Percentiles rank a stretch among this genome's conserved stretches.
Conservation (phyloP, 2,888 invertebrate genomes). For the Lampropteryx suffumata region DNA sequence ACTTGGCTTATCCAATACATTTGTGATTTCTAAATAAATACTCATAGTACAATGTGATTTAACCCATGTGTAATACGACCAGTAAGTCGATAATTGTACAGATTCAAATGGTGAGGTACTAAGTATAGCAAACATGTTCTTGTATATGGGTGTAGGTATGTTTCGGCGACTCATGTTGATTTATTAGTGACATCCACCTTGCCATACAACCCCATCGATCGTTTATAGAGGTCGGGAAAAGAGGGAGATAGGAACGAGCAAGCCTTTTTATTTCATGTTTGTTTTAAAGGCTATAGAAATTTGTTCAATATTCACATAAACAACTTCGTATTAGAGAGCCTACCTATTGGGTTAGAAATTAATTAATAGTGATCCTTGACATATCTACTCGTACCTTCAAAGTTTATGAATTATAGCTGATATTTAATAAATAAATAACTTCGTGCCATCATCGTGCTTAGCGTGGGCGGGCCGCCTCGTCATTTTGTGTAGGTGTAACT, state of each 20-base stretch:
- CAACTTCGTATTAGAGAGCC: no score
- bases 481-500: slow-evolving; percentile 28
- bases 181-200: slow-evolving; percentile 24
- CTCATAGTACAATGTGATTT: no score
- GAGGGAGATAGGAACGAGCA: slow-evolving; percentile 5
- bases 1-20: no score
- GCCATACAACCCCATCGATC: slow-evolving; percentile 22
- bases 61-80: no score
- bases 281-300: no score
- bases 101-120: no score
- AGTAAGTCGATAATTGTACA: no score
- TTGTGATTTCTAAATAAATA: no score
- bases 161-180: slow-evolving; percentile 21
- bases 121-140: no score
- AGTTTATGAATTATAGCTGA: slow-evolving; percentile 14
- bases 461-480: slow-evolving; percentile 17
- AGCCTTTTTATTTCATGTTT: slow-evolving; percentile 11
- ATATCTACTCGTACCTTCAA: slow-evolving; percentile 17
- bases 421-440: slow-evolving; percentile 7
- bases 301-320: no score
- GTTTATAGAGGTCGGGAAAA: slow-evolving; percentile 7
- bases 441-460: slow-evolving; percentile 15
- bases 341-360: not conserved
- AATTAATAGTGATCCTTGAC: slow-evolving; percentile 11
- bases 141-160: no score